These are phyloP conservation scores for Paracentrotus lividus DNA, from an alignment of 53 echinoderm and acorn worm genomes.

Conservation along the genomic window DNA sequence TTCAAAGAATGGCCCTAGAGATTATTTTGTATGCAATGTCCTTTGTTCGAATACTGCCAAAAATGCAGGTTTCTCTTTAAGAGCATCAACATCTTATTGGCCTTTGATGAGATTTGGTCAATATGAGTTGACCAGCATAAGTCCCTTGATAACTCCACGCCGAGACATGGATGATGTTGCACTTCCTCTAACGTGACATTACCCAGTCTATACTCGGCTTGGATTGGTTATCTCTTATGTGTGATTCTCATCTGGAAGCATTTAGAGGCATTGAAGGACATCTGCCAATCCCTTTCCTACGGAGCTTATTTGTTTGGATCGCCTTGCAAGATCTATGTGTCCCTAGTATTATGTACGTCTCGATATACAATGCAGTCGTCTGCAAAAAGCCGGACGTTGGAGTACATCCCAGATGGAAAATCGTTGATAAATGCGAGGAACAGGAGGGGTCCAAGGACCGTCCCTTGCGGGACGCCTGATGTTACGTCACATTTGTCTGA, in stretches of 20 bases:
- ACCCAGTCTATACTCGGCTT: neutral
- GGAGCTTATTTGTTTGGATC: neutral
- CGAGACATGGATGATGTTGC: constrained; percentile 15
- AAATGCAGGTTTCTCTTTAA: constrained; percentile 33
- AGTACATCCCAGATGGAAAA: neutral
- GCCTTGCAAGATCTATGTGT: neutral
- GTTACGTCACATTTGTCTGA: neutral
- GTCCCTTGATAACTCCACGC: neutral
- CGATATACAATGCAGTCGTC: neutral
- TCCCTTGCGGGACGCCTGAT: constrained; percentile 3
- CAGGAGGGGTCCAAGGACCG: neutral
- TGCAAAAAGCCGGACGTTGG: neutral
- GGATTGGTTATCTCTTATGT: constrained; percentile 48
- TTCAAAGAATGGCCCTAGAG: too few relatives aligned
- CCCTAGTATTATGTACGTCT: neutral
- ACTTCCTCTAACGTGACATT: constrained; percentile 10
- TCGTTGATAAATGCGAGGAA: neutral
- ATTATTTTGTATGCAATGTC: constrained; percentile 22
- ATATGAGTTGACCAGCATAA: too few relatives aligned
- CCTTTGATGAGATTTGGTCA: constrained; percentile 28
- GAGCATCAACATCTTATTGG: constrained; percentile 21
- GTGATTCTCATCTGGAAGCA: constrained; percentile 50
- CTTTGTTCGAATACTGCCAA: neutral
- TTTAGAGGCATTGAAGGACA: constrained; percentile 24
- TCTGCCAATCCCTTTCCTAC: constrained; percentile 60